Base-by-base conservation (phyloP, 2,888 invertebrate species). In the Strigamia crassipes region DNA sequence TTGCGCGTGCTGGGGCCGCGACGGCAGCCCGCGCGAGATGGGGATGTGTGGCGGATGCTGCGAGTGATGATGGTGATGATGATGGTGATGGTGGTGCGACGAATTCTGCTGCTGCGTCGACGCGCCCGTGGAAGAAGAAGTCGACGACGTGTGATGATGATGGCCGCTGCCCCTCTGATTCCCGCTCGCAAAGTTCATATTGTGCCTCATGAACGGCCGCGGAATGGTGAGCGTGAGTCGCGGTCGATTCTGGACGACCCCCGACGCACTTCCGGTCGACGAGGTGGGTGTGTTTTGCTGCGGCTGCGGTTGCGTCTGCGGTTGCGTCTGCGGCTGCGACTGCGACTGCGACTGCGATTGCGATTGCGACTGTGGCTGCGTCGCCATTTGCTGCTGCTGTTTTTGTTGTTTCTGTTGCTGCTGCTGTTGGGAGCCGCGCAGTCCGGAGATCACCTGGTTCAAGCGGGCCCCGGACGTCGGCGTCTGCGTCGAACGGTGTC, bases 401-500 rank as follows among this genome's bases (percentile, higher is more conserved):
- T 77, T n/a, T 9, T 77, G 79, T 15, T 51, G 31, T 51, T 46
- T 23, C 42, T 46, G 46, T 13, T 42, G 80, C 15, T 80, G 56
- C 12, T 80, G 80, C n/a, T 46, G 31, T 38, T 73, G 82, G 27
- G 31, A 18, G n/a, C 81, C 73, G 3, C 81, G 21, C 2, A 73
- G 21, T 10, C 81, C 66, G 38, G 66, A 73, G 8, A 61, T 81
- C 42, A 81, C 81, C 31, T 81, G 81, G 42, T 81, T 81, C 18
- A 81, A 77, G 9, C 78, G 21, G 3, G 81, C 38, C n/a, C 81
- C 81, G 0, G 81, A 51, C 10, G 56, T 31, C 18, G 81, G 81
- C 4, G 81, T 81, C 56, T 81, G 81, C 42, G 81, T 81, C 23
- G 81, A 81, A 13, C 81, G 23, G 18, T 81, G 81, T n/a, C 81